Evolutionary conservation across 37 sponge, comb jelly and placozoan genomes (phyloP).

Genomic region (Aphrocallistes beatrix): DNA sequence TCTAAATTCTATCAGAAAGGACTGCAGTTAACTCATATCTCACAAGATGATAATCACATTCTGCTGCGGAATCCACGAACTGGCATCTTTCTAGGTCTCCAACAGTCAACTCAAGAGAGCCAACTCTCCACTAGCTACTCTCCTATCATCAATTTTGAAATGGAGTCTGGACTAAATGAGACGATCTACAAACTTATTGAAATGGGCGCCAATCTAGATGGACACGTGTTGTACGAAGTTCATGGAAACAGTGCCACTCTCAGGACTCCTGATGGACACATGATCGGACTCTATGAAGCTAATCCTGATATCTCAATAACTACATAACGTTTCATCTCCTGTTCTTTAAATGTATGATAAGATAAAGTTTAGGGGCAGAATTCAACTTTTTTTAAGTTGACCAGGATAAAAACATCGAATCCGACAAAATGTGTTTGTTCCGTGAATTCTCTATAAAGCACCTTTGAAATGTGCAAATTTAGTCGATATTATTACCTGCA

Average conservation of each 20-base stretch:
- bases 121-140: neutral
- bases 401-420: too few relatives aligned
- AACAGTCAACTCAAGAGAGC: neutral
- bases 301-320: too few relatives aligned
- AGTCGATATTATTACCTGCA: too few relatives aligned
- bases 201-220: constrained; percentile 2
- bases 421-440: too few relatives aligned
- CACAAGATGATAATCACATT: neutral
- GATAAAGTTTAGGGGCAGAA: too few relatives aligned
- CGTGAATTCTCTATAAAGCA: too few relatives aligned
- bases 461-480: too few relatives aligned
- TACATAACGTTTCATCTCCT: too few relatives aligned
- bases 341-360: too few relatives aligned
- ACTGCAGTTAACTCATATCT: neutral
- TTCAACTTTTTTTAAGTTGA: too few relatives aligned
- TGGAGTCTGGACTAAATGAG: neutral
- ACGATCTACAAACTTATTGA: neutral
- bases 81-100: neutral
- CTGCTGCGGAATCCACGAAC: neutral
- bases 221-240: neutral
- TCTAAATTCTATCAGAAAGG: neutral
- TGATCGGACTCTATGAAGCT: neutral
- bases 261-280: neutral
- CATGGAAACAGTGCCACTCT: neutral
- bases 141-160: neutral